Evolutionary conservation across 2,888 invertebrate genomes (phyloP).

Genomic region (Odontomyia ornata): DNA sequence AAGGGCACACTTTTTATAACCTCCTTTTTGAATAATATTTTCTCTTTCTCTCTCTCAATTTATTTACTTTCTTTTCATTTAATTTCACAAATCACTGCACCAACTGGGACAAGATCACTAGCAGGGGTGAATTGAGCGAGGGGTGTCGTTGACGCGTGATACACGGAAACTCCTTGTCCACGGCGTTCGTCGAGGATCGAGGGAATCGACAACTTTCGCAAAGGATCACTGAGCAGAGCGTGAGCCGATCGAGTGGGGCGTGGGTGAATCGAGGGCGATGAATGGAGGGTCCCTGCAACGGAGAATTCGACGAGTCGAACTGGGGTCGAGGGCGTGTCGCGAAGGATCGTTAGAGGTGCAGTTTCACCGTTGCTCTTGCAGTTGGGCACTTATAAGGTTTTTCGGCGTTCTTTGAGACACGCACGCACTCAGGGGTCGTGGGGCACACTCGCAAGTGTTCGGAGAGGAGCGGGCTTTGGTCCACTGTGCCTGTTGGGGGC

Average conservation of each 20-base stretch:
- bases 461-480: background rate
- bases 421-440: background rate
- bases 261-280: background rate
- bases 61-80: background rate
- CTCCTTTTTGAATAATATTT: background rate
- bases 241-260: constrained; percentile 24
- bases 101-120: constrained; percentile 34
- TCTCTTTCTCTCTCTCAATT: background rate
- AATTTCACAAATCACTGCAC: constrained; percentile 24
- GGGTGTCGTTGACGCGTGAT: background rate
- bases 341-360: background rate
- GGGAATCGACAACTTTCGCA: no score
- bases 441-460: constrained; percentile 16
- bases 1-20: background rate
- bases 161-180: background rate
- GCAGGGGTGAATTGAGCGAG: constrained; percentile 5
- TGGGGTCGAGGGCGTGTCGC: constrained; percentile 27
- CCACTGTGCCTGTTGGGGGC: background rate
- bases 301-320: constrained; percentile 29
- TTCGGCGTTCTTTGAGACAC: background rate
- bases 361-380: background rate
- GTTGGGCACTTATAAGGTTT: constrained; percentile 6
- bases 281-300: constrained; percentile 22
- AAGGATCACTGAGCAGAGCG: constrained; percentile 21
- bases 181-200: background rate